Percentiles rank a stretch among this genome's conserved stretches.
These are phyloP conservation scores for Chironomus riparius DNA, from an alignment of 2,888 invertebrate genomes.

Conservation along the genomic window DNA sequence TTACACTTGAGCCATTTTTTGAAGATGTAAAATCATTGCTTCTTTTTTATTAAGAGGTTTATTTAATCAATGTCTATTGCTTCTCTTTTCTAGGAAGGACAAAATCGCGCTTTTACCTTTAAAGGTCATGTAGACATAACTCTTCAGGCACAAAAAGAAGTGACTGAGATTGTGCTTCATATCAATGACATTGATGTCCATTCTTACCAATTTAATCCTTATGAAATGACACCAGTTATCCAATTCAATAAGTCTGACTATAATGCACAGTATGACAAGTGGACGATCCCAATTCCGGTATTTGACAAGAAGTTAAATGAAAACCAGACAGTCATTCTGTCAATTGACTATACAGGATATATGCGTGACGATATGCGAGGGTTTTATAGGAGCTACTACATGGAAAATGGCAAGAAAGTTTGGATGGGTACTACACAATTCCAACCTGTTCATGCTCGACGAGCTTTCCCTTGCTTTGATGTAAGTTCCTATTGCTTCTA, in stretches of 20 bases:
- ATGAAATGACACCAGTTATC: conserved; percentile 30
- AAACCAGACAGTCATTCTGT: conserved; percentile 41
- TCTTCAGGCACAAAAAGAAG: conserved; percentile 40
- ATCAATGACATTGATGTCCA: conserved; percentile 42
- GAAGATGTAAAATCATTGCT: conserved; percentile 31
- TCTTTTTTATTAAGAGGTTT: not conserved
- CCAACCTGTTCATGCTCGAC: conserved; percentile 56
- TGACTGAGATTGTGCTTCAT: conserved; percentile 45
- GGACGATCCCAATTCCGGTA: conserved; percentile 41
- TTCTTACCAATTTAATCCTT: conserved; percentile 32
- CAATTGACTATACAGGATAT: conserved; percentile 44
- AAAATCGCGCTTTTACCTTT: conserved; percentile 35
- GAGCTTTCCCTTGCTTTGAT: conserved; percentile 72
- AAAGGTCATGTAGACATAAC: conserved; percentile 43
- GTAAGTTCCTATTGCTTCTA: no score
- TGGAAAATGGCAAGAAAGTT: conserved; percentile 34
- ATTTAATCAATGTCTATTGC: not conserved
- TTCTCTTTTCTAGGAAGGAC: conserved; percentile 8
- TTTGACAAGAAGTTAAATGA: conserved; percentile 25
- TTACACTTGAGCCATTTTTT: conserved; percentile 47
- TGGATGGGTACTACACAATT: conserved; percentile 62
- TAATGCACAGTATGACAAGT: conserved; percentile 35
- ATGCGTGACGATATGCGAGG: conserved; percentile 48
- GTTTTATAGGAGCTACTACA: conserved; percentile 43
- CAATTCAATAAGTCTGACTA: conserved; percentile 31